Evolutionary conservation across 2,797 vertebrate genomes (phyloP), one percentile per base, ranked within the genome.

Genomic region (Fistularia tabacaria): DNA sequence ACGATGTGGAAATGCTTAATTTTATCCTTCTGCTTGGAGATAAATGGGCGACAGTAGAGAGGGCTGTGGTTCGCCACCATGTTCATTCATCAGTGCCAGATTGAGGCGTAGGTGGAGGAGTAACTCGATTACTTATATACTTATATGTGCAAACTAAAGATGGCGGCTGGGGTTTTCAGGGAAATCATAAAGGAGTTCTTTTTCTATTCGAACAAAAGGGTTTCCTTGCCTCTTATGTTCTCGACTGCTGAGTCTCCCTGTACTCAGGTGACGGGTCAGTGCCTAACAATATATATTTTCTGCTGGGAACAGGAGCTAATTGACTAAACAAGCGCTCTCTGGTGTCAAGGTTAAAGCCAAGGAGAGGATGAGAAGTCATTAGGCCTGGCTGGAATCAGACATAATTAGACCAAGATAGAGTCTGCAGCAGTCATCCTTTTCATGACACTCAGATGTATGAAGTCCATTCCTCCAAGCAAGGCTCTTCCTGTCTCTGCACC

Each of bases 331-430:
- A 62, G 64, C 7, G 60, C 56, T 64, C 58, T 62, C 55, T 14
- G 46, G 70, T 70, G 81, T 79, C 77, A 85, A 80, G 82, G 77
- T 83, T 66, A 59, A 75, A 70, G 59, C 61, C 71, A 82, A 76
- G 71, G 71, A 70, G 64, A 75, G 57, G 62, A 14, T 38, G 58
- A 66, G 56, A 69, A 72, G 59, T 74, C 55, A 54, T 82, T 77
- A 65, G 72, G 59, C 65, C 49, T n/a, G 42, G 46, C 55, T 49
- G 39, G 55, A 72, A 68, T 71, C 57, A 14, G 51, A 73, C 58
- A 41, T 69, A 59, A 81, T 78, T 60, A 64, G 7, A 66, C 55
- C 0, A 1, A 42, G 45, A 41, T 11, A 46, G 48, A 56, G 47
- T 65, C 57, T 64, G 64, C 75, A 49, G 45, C 10, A 14, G 55